Conservation (phyloP, 2,113 vertebrate species). For the Sylvietta virens region DNA sequence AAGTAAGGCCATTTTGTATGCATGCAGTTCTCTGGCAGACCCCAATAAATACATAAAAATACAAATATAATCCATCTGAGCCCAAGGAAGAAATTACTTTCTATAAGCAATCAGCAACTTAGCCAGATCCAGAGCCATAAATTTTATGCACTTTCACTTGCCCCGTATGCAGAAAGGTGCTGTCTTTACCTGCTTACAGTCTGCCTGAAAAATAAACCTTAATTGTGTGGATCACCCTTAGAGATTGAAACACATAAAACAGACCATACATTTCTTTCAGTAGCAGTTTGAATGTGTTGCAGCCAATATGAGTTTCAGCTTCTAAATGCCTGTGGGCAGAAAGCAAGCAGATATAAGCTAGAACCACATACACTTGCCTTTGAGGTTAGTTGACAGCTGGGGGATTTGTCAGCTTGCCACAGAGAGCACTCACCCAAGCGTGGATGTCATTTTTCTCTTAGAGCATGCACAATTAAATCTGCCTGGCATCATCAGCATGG, state of each 20-base stretch:
- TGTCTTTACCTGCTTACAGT: not conserved
- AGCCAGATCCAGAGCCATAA: not conserved
- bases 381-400: constrained; percentile 60
- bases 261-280: not conserved
- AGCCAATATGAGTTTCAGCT: not conserved
- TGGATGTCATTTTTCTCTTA: constrained; percentile 58
- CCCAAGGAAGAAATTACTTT: not conserved
- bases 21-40: not conserved
- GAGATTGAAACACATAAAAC: not conserved
- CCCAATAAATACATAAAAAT: not conserved
- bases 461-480: constrained; percentile 60
- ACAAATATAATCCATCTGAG: not conserved
- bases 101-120: not conserved
- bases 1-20: not conserved
- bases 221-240: not conserved
- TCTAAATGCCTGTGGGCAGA: constrained; percentile 40
- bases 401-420: constrained; percentile 62
- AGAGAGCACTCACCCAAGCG: constrained; percentile 44
- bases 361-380: constrained; percentile 24
- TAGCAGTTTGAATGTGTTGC: not conserved
- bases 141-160: not conserved
- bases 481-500: constrained; percentile 53
- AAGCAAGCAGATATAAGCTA: constrained; percentile 34
- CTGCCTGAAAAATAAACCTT: constrained; percentile 14
- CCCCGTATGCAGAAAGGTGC: not conserved